phyloP scores from a whole-genome alignment of 2,797 vertebrate species.

The Acipenser transmontanus region DNA sequence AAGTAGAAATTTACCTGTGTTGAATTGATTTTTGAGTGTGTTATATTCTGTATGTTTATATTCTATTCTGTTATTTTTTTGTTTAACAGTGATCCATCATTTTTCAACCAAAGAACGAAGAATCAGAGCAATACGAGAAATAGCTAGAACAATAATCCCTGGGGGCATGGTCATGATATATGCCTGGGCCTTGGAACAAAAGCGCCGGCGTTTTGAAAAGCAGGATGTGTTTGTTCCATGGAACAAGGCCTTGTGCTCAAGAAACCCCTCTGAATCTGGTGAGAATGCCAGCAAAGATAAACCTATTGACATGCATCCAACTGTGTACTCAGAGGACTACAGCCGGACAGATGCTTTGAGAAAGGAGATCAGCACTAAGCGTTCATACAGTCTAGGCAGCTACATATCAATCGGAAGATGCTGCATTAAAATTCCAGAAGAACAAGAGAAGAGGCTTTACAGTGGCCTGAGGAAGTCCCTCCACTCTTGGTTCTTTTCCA shows the following conservation, averaged over 20 bases:
- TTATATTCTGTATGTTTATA: no score
- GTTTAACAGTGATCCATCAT: constrained; percentile 64
- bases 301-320: neutral
- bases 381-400: constrained; percentile 27
- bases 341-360: neutral
- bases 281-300: constrained; percentile 31
- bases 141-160: constrained; percentile 56
- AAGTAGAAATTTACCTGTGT: no score
- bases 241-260: constrained; percentile 61
- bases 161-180: constrained; percentile 72
- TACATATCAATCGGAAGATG: constrained; percentile 38
- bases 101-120: constrained; percentile 70
- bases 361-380: constrained; percentile 25
- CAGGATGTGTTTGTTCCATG: constrained; percentile 71
- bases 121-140: constrained; percentile 65
- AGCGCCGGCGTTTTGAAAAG: constrained; percentile 64
- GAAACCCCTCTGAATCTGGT: constrained; percentile 37
- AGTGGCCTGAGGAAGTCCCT: constrained; percentile 55
- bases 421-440: constrained; percentile 44
- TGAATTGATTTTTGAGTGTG: no score
- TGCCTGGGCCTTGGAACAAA: constrained; percentile 75
- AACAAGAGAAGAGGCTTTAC: constrained; percentile 47
- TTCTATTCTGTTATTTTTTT: no score
- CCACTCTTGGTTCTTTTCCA: constrained; percentile 67
- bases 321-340: neutral